Conservation (phyloP, 2,888 invertebrate species). For the Dicyrtoma fusca region DNA sequence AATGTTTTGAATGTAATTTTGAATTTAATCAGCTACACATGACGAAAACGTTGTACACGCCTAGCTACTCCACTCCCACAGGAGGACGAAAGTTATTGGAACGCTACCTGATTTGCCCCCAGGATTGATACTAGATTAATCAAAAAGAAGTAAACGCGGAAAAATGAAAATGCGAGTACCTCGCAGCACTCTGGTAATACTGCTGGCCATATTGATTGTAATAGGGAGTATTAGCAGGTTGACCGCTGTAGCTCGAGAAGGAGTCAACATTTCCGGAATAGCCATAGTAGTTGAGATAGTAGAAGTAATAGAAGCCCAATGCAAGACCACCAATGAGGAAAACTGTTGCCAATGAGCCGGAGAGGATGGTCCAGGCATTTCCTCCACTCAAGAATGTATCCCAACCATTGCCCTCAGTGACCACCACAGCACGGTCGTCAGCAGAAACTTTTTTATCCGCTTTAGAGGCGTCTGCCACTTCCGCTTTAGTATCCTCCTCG, state of each 20-base stretch:
- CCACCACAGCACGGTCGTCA: conserved; percentile 42
- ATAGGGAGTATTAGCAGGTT: too few relatives aligned
- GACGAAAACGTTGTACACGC: too few relatives aligned
- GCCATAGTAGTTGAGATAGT: conserved; percentile 40
- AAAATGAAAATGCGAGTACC: conserved; percentile 7
- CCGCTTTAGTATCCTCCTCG: conserved; percentile 39
- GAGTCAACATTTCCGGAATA: conserved; percentile 17
- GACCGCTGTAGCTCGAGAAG: not conserved
- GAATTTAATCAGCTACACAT: too few relatives aligned
- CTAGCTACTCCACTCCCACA: too few relatives aligned
- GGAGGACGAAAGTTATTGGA: too few relatives aligned
- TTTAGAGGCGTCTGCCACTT: conserved; percentile 18
- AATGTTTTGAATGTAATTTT: too few relatives aligned
- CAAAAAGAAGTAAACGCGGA: too few relatives aligned
- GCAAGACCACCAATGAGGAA: conserved; percentile 48
- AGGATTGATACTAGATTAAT: too few relatives aligned
- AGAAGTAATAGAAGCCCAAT: conserved; percentile 49
- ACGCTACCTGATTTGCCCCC: too few relatives aligned
- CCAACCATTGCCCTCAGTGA: conserved; percentile 44
- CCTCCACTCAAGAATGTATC: conserved; percentile 41
- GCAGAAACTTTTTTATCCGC: conserved; percentile 37
- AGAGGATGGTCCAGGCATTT: conserved; percentile 43
- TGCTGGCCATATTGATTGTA: too few relatives aligned
- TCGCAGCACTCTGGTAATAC: conserved; percentile 25
- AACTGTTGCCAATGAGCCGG: conserved; percentile 41